Percentiles rank a stretch among this genome's conserved stretches.
These are phyloP conservation scores for Scytalopus superciliaris DNA, from an alignment of 2,113 vertebrate genomes.

Conservation along the genomic window DNA sequence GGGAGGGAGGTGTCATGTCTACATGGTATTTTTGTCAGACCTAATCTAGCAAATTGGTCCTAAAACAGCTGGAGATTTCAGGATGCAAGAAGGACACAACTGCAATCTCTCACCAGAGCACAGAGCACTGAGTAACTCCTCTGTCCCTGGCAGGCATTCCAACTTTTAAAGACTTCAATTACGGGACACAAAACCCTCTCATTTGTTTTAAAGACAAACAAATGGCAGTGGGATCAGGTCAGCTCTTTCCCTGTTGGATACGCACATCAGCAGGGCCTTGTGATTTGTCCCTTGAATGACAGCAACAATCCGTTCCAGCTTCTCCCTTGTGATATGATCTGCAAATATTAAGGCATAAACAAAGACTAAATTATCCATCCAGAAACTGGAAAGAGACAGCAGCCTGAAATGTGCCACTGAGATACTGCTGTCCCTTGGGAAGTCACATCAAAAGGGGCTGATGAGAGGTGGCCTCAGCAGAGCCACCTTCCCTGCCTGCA, in stretches of 20 bases:
- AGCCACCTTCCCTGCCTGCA: not conserved
- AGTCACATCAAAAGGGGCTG: not conserved
- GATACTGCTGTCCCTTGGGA: not conserved
- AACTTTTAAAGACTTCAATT: not conserved
- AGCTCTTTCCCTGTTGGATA: not conserved
- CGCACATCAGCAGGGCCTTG: slow-evolving; percentile 87
- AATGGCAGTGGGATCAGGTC: not conserved
- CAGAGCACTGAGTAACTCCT: not conserved
- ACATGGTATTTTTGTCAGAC: not conserved
- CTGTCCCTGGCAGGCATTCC: not conserved
- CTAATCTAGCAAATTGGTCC: not conserved
- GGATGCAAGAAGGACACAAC: not conserved
- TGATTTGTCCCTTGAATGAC: slow-evolving; percentile 91
- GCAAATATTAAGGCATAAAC: slow-evolving; percentile 13
- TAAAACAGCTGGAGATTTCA: not conserved
- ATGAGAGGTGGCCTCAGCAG: not conserved
- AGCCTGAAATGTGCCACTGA: not conserved
- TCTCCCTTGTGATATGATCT: slow-evolving; percentile 91
- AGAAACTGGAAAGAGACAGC: not conserved
- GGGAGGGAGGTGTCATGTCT: not conserved
- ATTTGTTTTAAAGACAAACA: not conserved
- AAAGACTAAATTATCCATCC: not conserved
- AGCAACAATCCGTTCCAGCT: slow-evolving; percentile 85
- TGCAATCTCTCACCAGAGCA: not conserved
- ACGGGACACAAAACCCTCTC: not conserved